Percentiles rank a stretch among this genome's conserved stretches.
phyloP scores from a whole-genome alignment of 2,113 vertebrate species.

The Pongo pygmaeus region DNA sequence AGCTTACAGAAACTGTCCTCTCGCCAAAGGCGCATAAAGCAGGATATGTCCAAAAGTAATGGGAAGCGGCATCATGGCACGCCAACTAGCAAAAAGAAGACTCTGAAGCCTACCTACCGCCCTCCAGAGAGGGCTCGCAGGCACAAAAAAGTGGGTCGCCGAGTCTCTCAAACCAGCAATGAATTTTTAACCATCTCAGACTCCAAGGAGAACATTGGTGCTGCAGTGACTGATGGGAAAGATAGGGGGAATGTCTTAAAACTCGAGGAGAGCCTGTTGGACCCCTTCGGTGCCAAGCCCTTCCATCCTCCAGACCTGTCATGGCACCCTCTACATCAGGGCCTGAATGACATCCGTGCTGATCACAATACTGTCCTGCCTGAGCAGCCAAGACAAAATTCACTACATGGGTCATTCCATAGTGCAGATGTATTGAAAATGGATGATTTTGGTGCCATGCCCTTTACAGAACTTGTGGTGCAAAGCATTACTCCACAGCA shows the following conservation, averaged over 20 bases:
- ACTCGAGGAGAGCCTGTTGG: conserved; percentile 87
- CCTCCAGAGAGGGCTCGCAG: conserved; percentile 93
- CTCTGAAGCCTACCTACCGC: conserved; percentile 90
- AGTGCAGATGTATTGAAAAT: conserved; percentile 84
- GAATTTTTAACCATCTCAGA: conserved; percentile 95
- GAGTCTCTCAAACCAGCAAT: conserved; percentile 98
- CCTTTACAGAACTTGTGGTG: conserved; percentile 93
- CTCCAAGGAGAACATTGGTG: conserved; percentile 96
- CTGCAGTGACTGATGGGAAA: conserved; percentile 87
- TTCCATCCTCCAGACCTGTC: conserved; percentile 90
- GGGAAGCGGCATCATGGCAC: conserved; percentile 95
- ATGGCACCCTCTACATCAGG: conserved; percentile 87
- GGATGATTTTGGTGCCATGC: conserved; percentile 96
- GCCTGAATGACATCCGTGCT: conserved; percentile 82
- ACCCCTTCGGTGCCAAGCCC: conserved; percentile 95
- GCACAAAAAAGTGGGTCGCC: conserved; percentile 91
- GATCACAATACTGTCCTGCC: conserved; percentile 81
- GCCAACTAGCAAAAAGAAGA: conserved; percentile 89
- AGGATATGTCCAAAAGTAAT: conserved; percentile 86
- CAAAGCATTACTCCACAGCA: conserved; percentile 81
- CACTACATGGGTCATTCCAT: conserved; percentile 82
- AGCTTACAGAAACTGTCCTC: conserved; percentile 93
- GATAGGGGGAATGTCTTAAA: conserved; percentile 86
- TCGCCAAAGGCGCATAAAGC: conserved; percentile 93
- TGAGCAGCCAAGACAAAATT: conserved; percentile 85